Percentiles rank a stretch among this genome's conserved stretches.
Evolutionary conservation across 2,888 invertebrate genomes (phyloP).

Genomic region (Melieria crassipennis): DNA sequence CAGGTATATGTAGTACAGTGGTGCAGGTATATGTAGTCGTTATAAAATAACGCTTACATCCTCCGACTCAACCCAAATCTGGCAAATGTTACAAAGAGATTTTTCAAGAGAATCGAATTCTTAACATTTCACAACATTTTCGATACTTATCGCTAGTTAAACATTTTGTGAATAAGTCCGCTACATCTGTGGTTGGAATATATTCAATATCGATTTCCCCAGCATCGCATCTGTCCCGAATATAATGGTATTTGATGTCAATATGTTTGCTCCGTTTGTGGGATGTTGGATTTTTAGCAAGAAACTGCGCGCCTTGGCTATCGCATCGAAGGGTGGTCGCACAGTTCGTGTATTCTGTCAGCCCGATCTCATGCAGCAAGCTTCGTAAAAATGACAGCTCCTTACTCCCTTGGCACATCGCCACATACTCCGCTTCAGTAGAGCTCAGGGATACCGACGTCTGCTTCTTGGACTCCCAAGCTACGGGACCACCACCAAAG

Average conservation of each 20-base stretch:
- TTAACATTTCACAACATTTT: slow-evolving; percentile 9
- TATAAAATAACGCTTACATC: no score
- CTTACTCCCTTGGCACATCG: slow-evolving; percentile 37
- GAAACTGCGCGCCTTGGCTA: slow-evolving; percentile 35
- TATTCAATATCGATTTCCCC: slow-evolving; percentile 32
- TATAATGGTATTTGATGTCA: slow-evolving; percentile 37
- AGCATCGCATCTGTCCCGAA: slow-evolving; percentile 26
- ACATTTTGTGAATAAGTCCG: slow-evolving; percentile 35
- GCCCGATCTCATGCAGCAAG: slow-evolving; percentile 35
- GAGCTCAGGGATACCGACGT: slow-evolving; percentile 33
- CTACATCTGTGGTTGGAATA: slow-evolving; percentile 35
- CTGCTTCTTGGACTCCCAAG: slow-evolving; percentile 43
- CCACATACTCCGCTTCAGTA: slow-evolving; percentile 44
- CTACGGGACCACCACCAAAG: slow-evolving; percentile 33
- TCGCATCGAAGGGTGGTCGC: slow-evolving; percentile 25
- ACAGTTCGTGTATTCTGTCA: slow-evolving; percentile 15
- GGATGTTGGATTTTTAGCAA: slow-evolving; percentile 37
- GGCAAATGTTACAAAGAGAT: no score
- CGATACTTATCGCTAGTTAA: slow-evolving; percentile 31
- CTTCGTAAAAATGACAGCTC: slow-evolving; percentile 36
- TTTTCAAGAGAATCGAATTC: neutral
- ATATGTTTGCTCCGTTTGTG: slow-evolving; percentile 43
- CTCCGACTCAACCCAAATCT: no score
- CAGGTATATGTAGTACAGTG: no score
- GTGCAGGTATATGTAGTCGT: no score